These are phyloP conservation scores for Myopa tessellatipennis DNA, from an alignment of 2,888 invertebrate species.

Conservation along the genomic window DNA sequence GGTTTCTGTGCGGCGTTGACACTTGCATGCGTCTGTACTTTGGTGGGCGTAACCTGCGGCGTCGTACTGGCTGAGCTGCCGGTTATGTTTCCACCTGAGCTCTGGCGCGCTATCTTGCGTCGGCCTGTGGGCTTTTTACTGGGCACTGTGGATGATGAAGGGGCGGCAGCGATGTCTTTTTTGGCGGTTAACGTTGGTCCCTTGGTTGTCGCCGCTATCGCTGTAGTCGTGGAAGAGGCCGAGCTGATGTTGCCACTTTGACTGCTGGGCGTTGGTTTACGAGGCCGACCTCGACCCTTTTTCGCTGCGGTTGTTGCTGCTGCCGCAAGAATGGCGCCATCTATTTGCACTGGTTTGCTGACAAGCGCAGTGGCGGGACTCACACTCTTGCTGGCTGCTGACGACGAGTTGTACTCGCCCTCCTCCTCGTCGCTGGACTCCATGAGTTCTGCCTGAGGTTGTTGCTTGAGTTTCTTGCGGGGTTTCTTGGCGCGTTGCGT, in stretches of 20 bases:
- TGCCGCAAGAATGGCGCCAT: conserved; percentile 45
- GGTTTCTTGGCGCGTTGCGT: conserved; percentile 56
- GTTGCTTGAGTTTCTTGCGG: conserved; percentile 54
- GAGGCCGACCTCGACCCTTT: conserved; percentile 68
- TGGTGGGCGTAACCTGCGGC: conserved; percentile 55
- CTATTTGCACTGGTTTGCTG: conserved; percentile 23
- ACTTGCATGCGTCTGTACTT: conserved; percentile 55
- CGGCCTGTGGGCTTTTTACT: conserved; percentile 57
- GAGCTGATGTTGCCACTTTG: conserved; percentile 58
- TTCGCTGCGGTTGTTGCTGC: conserved; percentile 52
- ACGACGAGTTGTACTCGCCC: conserved; percentile 42
- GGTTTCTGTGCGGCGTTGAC: conserved; percentile 61
- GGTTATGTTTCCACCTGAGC: conserved; percentile 43
- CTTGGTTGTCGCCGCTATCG: conserved; percentile 50
- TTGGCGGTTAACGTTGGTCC: conserved; percentile 64
- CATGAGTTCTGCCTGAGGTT: conserved; percentile 40
- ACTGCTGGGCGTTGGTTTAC: conserved; percentile 65
- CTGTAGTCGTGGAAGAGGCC: conserved; percentile 53
- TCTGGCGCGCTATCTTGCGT: conserved; percentile 50
- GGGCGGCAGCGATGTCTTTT: conserved; percentile 55
- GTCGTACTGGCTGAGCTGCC: conserved; percentile 45
- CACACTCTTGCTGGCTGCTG: conserved; percentile 37
- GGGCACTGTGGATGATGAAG: conserved; percentile 42
- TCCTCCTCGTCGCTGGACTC: conserved; percentile 64
- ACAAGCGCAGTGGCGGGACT: conserved; percentile 41